Conservation (phyloP, 1,140 invertebrate genomes). For the Brevipalpus yothersi region DNA sequence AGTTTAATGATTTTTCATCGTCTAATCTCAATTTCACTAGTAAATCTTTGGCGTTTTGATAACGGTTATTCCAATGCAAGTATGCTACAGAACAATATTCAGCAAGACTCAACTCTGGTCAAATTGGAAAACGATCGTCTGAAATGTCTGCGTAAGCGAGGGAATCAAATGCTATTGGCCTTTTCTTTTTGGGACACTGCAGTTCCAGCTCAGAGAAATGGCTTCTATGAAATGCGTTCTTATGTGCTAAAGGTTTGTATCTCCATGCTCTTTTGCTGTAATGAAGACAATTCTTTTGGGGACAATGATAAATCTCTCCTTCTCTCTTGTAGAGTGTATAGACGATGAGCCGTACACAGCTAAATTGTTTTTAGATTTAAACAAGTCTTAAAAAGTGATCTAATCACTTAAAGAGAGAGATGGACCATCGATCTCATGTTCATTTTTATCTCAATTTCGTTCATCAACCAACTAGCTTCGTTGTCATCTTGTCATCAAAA, state of each 20-base stretch:
- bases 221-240: conserved; percentile 77
- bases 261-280: background rate
- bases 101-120: conserved; percentile 33
- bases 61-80: conserved; percentile 62
- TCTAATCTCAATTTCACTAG: conserved; percentile 13
- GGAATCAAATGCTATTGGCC: conserved; percentile 70
- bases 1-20: background rate
- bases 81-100: conserved; percentile 27
- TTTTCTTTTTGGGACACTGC: conserved; percentile 65
- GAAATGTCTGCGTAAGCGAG: conserved; percentile 54
- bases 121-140: conserved; percentile 52
- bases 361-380: background rate
- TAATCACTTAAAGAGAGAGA: too few species aligned
- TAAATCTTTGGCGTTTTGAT: conserved; percentile 79
- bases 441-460: too few species aligned
- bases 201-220: conserved; percentile 37
- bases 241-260: conserved; percentile 45
- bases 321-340: too few species aligned
- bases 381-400: too few species aligned
- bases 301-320: too few species aligned
- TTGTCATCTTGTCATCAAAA: too few species aligned
- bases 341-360: conserved; percentile 9
- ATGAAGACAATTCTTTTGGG: too few species aligned
- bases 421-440: too few species aligned
- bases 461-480: too few species aligned